phyloP scores from a whole-genome alignment of 2,113 vertebrate species.

The Pomatostomus ruficeps region DNA sequence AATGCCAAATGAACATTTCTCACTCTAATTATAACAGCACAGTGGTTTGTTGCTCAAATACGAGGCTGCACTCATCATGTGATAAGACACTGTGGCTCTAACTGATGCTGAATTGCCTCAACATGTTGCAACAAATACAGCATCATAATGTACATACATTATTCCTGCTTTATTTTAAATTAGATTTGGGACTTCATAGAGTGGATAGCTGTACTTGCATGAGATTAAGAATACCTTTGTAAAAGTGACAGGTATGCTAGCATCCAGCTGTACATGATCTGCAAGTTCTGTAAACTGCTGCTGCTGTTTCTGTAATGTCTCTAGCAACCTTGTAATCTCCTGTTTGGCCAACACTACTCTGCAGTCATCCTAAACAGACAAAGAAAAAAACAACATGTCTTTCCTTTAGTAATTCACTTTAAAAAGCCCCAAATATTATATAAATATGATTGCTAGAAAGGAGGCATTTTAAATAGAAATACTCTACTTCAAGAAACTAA shows the following conservation, averaged over 20 bases:
- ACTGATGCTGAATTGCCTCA: not conserved
- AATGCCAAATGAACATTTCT: not conserved
- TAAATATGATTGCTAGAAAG: not conserved
- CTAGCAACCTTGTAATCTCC: slow-evolving; percentile 91
- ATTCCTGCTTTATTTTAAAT: not conserved
- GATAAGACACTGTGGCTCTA: not conserved
- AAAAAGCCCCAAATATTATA: not conserved
- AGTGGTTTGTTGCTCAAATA: not conserved
- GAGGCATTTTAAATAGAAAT: not conserved
- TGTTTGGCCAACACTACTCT: slow-evolving; percentile 94
- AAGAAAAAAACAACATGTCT: not conserved
- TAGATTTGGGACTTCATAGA: not conserved
- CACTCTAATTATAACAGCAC: not conserved
- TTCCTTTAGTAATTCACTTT: not conserved
- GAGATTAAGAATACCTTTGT: slow-evolving; percentile 83
- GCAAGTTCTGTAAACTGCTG: slow-evolving; percentile 97
- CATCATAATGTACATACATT: not conserved
- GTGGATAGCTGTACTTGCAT: not conserved
- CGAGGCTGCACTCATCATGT: not conserved
- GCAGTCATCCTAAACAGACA: slow-evolving; percentile 86
- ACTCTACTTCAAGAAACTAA: not conserved
- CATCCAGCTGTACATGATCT: slow-evolving; percentile 92
- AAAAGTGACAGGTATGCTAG: slow-evolving; percentile 96
- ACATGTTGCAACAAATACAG: not conserved
- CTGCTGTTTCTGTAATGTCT: slow-evolving; percentile 95